phyloP scores from a whole-genome alignment of 2,113 vertebrate species.

The Eurystomus gularis region DNA sequence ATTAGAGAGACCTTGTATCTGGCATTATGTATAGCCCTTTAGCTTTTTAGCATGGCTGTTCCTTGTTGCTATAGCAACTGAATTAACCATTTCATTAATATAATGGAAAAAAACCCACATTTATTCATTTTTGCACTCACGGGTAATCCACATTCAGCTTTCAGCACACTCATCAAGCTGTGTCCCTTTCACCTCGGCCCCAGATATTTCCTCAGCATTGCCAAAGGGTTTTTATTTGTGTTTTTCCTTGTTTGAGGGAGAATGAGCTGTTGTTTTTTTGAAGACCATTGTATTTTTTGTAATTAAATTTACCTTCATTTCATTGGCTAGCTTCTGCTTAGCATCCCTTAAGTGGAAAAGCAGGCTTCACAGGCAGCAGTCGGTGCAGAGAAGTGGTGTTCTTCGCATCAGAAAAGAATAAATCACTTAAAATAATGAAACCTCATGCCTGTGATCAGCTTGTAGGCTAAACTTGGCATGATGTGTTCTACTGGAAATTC shows the following conservation, averaged over 20 bases:
- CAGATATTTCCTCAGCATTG: constrained; percentile 52
- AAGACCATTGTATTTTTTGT: constrained; percentile 44
- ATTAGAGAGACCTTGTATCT: constrained; percentile 80
- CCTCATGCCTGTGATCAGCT: not conserved
- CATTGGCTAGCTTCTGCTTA: constrained; percentile 66
- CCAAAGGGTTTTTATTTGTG: constrained; percentile 44
- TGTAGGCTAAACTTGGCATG: constrained; percentile 24
- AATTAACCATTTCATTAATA: constrained; percentile 85
- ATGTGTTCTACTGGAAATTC: constrained; percentile 37
- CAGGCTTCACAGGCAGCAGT: constrained; percentile 54
- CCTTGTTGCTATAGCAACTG: constrained; percentile 86
- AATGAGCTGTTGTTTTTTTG: not conserved
- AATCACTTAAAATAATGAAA: constrained; percentile 48
- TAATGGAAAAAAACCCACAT: constrained; percentile 67
- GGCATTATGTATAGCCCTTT: constrained; percentile 83
- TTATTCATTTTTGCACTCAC: constrained; percentile 60
- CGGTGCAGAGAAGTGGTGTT: not conserved
- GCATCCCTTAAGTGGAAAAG: constrained; percentile 53
- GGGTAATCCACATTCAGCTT: constrained; percentile 47
- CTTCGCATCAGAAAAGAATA: constrained; percentile 52
- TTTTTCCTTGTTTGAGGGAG: not conserved
- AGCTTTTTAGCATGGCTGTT: constrained; percentile 81
- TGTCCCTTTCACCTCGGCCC: constrained; percentile 39
- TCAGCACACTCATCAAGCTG: constrained; percentile 57
- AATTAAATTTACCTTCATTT: constrained; percentile 69